A percentile compares a stretch with the other conserved stretches of the same genome.
Evolutionary conservation across 2,113 vertebrate genomes (phyloP).

Genomic region (Gulo gulo): DNA sequence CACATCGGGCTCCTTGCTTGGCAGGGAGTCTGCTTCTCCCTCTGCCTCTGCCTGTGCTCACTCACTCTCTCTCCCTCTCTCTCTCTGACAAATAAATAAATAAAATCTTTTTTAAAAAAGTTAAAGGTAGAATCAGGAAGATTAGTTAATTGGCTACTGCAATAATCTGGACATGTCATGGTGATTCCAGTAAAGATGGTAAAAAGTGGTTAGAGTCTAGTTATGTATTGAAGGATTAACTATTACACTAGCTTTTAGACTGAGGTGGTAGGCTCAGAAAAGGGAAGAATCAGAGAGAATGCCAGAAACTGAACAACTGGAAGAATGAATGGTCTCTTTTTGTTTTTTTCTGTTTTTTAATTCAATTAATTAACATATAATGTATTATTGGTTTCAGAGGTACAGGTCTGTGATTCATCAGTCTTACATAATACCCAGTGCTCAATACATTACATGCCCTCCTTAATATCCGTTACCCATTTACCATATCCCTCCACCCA

Average conservation of each 20-base stretch:
- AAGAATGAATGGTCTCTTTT: background rate
- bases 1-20: too few relatives aligned
- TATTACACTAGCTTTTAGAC: background rate
- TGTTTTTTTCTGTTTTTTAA: background rate
- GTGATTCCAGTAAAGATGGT: background rate
- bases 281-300: background rate
- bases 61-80: too few relatives aligned
- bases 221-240: constrained; percentile 3
- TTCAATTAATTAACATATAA: background rate
- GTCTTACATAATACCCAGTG: background rate
- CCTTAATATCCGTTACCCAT: background rate
- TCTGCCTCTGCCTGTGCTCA: too few relatives aligned
- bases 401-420: background rate
- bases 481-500: background rate
- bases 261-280: background rate
- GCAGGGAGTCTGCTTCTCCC: too few relatives aligned
- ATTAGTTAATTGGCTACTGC: background rate
- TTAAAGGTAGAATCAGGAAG: background rate
- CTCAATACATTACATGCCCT: background rate
- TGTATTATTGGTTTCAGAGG: background rate
- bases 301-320: background rate
- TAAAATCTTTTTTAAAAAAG: background rate
- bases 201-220: constrained; percentile 14
- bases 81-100: too few relatives aligned
- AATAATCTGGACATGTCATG: background rate